These are phyloP conservation scores for Pterocles gutturalis DNA, from an alignment of 2,113 vertebrate species.

Conservation along the genomic window DNA sequence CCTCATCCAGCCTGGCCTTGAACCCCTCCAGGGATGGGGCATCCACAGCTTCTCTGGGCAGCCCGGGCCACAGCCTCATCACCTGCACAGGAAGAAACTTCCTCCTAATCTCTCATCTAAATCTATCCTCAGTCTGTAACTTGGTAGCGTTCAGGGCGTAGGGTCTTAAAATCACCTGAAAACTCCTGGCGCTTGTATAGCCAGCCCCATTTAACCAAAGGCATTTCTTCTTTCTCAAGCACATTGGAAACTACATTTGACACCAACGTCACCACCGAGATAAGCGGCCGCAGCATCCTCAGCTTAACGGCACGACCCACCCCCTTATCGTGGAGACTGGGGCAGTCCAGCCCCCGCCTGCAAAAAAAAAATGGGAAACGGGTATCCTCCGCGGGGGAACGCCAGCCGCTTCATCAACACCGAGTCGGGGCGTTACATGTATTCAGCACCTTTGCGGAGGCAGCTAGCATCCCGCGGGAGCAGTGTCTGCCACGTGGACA, in stretches of 20 bases:
- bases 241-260: conserved; percentile 96
- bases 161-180: background rate
- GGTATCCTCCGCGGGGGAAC: conserved; percentile 83
- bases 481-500: conserved; percentile 82
- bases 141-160: rapidly evolving
- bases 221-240: conserved; percentile 64
- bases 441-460: conserved; percentile 85
- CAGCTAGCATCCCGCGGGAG: conserved; percentile 87
- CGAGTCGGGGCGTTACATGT: conserved; percentile 85
- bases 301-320: conserved; percentile 86
- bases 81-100: too few species aligned
- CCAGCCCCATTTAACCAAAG: rapidly evolving
- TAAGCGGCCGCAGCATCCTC: conserved; percentile 90
- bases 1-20: too few species aligned
- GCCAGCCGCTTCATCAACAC: conserved; percentile 79
- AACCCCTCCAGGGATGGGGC: too few species aligned
- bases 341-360: conserved; percentile 94
- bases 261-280: conserved; percentile 89
- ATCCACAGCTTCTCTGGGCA: too few species aligned
- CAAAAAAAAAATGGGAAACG: conserved; percentile 93
- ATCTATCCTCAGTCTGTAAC: background rate
- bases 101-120: too few species aligned
- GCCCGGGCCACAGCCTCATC: too few species aligned
- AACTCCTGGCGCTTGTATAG: rapidly evolving
- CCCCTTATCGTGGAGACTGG: conserved; percentile 92